Evolutionary conservation across 2,113 vertebrate genomes (phyloP).

Genomic region (Copsychus sechellarum): DNA sequence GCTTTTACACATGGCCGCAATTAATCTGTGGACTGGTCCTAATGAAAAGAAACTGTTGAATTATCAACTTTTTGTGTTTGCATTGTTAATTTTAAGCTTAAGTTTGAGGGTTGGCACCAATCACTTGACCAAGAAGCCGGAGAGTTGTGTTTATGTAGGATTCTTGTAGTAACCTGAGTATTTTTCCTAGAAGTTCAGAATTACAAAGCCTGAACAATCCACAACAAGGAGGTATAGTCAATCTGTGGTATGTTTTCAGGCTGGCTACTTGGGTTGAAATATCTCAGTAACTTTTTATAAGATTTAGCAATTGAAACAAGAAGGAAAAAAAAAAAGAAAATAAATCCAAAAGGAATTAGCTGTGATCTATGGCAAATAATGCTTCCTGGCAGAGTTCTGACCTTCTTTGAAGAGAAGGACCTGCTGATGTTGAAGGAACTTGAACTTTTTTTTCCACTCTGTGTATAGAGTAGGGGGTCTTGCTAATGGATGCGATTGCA

Average conservation of each 20-base stretch:
- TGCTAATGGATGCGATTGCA: slow-evolving; percentile 53
- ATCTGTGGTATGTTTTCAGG: not conserved
- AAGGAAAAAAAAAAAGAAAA: not conserved
- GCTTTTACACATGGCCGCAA: not conserved
- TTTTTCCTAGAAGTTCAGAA: not conserved
- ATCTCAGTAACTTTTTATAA: not conserved
- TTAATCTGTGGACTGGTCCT: not conserved
- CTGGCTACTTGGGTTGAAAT: not conserved
- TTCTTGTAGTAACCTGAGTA: not conserved
- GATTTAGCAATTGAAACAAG: not conserved
- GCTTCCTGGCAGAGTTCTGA: slow-evolving; percentile 13
- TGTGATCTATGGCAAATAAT: not conserved
- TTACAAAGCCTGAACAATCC: not conserved
- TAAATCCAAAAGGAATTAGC: not conserved
- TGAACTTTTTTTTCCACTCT: not conserved
- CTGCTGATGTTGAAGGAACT: not conserved
- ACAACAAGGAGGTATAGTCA: not conserved
- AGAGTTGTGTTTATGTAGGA: not conserved
- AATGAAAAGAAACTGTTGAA: not conserved
- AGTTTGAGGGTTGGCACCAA: not conserved
- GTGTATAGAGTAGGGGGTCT: slow-evolving; percentile 41
- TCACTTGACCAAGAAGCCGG: not conserved
- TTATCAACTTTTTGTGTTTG: not conserved
- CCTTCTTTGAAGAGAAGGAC: slow-evolving; percentile 3
- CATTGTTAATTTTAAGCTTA: not conserved